Evolutionary conservation across 2,888 invertebrate genomes (phyloP).

Genomic region (Escarpia spicata): DNA sequence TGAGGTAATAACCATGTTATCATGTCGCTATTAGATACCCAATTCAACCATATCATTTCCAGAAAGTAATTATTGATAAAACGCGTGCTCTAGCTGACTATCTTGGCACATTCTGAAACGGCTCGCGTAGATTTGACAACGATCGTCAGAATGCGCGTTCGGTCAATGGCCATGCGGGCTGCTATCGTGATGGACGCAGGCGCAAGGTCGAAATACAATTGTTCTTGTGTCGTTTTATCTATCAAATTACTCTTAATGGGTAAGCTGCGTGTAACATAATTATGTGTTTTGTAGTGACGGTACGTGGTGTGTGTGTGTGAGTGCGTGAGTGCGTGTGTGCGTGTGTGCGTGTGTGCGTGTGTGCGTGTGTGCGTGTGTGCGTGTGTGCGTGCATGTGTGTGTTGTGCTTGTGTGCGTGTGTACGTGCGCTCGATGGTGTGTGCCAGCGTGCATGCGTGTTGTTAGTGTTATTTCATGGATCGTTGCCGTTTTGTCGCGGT

Average conservation of each 20-base stretch:
- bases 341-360: too few species aligned
- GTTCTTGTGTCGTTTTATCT: neutral
- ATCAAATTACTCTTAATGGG: neutral
- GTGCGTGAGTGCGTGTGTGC: too few species aligned
- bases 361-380: too few species aligned
- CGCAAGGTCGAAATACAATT: neutral
- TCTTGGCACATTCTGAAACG: neutral
- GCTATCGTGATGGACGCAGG: neutral
- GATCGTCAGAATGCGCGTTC: neutral
- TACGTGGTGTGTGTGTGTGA: neutral
- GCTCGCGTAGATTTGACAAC: neutral
- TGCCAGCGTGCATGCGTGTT: too few species aligned
- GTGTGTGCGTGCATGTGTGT: too few species aligned
- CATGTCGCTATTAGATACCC: neutral
- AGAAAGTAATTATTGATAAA: neutral
- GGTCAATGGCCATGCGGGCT: neutral
- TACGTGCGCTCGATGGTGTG: too few species aligned
- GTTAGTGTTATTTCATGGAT: too few species aligned
- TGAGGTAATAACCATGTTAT: neutral
- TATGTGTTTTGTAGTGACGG: neutral
- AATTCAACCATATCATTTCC: neutral
- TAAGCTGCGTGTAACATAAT: neutral
- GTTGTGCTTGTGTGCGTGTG: too few species aligned
- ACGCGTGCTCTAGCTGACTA: neutral
- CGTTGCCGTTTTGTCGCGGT: too few species aligned